These are phyloP conservation scores for Apoda limacodes DNA, from an alignment of 2,888 invertebrate species.

Conservation along the genomic window DNA sequence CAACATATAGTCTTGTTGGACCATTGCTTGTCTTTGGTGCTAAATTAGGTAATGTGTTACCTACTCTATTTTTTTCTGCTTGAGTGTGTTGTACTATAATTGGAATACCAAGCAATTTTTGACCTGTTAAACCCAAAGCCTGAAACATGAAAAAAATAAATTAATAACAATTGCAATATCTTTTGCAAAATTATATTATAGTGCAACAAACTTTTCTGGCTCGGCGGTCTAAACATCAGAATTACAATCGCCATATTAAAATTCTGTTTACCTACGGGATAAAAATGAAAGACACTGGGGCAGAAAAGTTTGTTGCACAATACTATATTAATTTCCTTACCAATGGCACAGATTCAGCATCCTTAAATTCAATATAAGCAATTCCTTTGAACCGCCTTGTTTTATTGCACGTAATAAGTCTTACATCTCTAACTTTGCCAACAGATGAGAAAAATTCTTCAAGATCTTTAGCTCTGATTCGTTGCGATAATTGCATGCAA, in stretches of 20 bases:
- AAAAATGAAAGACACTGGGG: no score
- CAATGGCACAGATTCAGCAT: slow-evolving; percentile 96
- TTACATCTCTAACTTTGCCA: slow-evolving; percentile 97
- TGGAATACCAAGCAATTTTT: slow-evolving; percentile 94
- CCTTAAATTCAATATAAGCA: slow-evolving; percentile 99
- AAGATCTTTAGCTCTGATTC: slow-evolving; percentile 92
- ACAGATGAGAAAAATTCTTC: slow-evolving; percentile 99
- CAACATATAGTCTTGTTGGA: slow-evolving; percentile 97
- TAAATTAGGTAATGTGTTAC: slow-evolving; percentile 85
- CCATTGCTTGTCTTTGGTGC: slow-evolving; percentile 91
- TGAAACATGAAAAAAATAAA: slow-evolving; percentile 41
- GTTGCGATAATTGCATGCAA: slow-evolving; percentile 97
- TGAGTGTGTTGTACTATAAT: slow-evolving; percentile 99
- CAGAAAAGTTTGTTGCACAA: no score
- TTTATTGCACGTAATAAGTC: slow-evolving; percentile 98
- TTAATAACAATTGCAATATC: slow-evolving; percentile 1
- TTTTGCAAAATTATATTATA: background rate
- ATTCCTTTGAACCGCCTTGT: slow-evolving; percentile 99
- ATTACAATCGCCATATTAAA: no score
- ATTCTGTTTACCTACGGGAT: no score
- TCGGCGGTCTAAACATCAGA: no score
- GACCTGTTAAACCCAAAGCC: slow-evolving; percentile 96
- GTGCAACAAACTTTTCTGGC: no score
- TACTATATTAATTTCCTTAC: slow-evolving; percentile 60
- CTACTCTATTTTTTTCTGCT: slow-evolving; percentile 94